Conservation (phyloP, 2,797 vertebrate species). For the Urophycis tenuis region DNA sequence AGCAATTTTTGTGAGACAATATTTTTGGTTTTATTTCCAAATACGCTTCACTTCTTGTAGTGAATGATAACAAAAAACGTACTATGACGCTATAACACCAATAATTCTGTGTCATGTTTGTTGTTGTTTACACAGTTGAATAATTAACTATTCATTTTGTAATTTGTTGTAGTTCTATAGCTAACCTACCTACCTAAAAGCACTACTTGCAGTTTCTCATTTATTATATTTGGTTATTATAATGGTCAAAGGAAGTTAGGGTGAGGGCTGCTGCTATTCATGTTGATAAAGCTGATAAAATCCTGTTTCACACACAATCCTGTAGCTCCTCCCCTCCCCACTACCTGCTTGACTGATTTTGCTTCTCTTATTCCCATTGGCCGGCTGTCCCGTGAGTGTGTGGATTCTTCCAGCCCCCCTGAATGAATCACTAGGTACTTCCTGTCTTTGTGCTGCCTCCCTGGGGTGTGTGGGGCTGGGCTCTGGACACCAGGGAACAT, state of each 20-base stretch:
- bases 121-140: background rate
- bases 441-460: slow-evolving; percentile 29
- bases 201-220: background rate
- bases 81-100: background rate
- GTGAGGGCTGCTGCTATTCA: background rate
- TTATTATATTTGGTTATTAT: background rate
- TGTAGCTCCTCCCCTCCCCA: too few species aligned
- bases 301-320: background rate
- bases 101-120: background rate
- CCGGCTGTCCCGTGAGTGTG: slow-evolving; percentile 63
- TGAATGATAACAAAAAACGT: too few species aligned
- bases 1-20: background rate
- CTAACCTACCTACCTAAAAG: background rate
- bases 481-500: slow-evolving; percentile 40
- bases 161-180: background rate
- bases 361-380: slow-evolving; percentile 71
- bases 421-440: slow-evolving; percentile 77
- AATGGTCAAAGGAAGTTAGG: background rate
- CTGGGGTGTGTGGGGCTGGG: slow-evolving; percentile 31
- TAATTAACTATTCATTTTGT: background rate
- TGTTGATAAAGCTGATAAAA: background rate
- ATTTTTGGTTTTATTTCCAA: background rate
- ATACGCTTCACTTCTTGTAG: background rate
- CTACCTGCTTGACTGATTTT: slow-evolving; percentile 50
- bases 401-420: slow-evolving; percentile 66